Evolutionary conservation across 2,113 vertebrate genomes (phyloP).

Genomic region (Coregonus clupeaformis): DNA sequence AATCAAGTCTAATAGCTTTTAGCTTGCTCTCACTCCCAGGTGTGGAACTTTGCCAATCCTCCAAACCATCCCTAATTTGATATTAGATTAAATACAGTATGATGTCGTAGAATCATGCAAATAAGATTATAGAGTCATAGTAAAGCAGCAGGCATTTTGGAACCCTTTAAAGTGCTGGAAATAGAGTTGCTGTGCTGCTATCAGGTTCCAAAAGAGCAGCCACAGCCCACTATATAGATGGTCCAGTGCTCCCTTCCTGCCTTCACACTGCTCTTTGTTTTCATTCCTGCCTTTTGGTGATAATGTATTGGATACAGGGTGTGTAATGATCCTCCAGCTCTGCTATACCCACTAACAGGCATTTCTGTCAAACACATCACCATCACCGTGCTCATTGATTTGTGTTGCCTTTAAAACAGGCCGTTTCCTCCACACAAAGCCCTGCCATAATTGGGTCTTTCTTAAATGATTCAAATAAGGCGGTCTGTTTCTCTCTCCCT

Average conservation of each 20-base stretch:
- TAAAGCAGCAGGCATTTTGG: conserved; percentile 3
- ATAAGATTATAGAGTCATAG: background rate
- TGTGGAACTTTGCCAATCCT: background rate
- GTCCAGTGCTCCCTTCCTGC: conserved; percentile 66
- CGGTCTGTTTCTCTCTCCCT: conserved; percentile 77
- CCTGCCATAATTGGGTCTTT: conserved; percentile 92
- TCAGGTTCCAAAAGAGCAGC: conserved; percentile 74
- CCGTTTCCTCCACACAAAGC: conserved; percentile 83
- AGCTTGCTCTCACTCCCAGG: background rate
- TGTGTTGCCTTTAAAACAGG: conserved; percentile 89
- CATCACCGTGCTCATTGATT: conserved; percentile 86
- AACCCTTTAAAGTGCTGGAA: conserved; percentile 30
- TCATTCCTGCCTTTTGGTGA: conserved; percentile 68
- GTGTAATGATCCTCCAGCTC: conserved; percentile 88
- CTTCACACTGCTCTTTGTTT: conserved; percentile 77
- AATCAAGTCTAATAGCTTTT: too few species aligned
- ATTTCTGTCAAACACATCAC: conserved; percentile 91
- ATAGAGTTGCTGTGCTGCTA: conserved; percentile 34
- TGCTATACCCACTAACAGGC: conserved; percentile 86
- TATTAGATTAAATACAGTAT: background rate
- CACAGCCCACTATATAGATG: conserved; percentile 77
- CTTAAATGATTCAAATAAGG: conserved; percentile 95
- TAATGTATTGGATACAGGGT: conserved; percentile 83
- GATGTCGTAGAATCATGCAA: background rate
- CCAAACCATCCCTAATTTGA: background rate